A percentile compares a stretch with the other conserved stretches of the same genome.
Conservation (phyloP, 2,797 vertebrate genomes). For the Streptopelia turtur region DNA sequence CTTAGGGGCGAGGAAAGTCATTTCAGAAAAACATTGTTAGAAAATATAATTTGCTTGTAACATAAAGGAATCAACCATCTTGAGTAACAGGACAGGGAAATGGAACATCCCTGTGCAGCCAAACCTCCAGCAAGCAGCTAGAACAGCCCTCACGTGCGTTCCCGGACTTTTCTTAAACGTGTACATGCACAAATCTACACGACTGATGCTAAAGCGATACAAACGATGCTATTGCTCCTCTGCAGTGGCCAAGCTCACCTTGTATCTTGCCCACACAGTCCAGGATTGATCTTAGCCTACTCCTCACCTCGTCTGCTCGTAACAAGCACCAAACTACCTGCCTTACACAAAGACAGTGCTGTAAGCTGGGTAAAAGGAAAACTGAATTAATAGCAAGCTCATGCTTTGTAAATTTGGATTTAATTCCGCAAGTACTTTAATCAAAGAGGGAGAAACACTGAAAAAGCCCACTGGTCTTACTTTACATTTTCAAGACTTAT, state of each 20-base stretch:
- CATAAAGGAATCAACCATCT: neutral
- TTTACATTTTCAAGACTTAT: slow-evolving; percentile 16
- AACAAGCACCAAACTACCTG: neutral
- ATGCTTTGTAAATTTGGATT: neutral
- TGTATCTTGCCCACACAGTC: neutral
- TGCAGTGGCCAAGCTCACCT: neutral
- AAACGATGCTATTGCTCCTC: accelerated
- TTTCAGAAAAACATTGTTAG: neutral
- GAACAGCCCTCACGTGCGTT: neutral
- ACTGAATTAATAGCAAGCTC: neutral
- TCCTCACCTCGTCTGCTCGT: neutral
- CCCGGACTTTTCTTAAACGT: neutral
- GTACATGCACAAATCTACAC: neutral
- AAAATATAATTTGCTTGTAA: neutral
- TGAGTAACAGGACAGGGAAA: neutral
- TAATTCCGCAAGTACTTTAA: neutral
- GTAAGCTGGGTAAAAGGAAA: neutral
- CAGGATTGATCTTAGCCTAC: neutral
- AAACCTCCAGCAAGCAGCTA: neutral
- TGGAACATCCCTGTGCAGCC: neutral
- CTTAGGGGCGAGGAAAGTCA: neutral
- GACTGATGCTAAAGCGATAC: neutral
- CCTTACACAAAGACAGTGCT: neutral
- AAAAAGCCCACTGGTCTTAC: neutral
- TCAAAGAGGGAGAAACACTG: neutral